A percentile compares a stretch with the other conserved stretches of the same genome.
Evolutionary conservation across 2,113 vertebrate species (phyloP).

Genomic region (Pandion haliaetus): DNA sequence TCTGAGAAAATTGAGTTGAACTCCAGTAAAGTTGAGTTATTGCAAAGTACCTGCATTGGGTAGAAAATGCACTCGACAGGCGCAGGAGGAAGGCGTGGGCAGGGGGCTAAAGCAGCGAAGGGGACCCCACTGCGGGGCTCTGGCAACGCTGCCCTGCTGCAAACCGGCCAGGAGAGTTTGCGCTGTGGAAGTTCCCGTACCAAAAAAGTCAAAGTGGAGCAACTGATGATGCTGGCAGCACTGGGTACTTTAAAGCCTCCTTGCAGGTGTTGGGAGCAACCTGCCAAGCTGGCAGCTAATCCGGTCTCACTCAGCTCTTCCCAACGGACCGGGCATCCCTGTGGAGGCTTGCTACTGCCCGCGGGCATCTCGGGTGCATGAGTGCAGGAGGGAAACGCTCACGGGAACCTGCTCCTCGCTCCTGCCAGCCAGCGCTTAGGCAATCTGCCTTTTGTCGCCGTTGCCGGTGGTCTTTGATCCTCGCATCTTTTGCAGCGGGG

Average conservation of each 20-base stretch:
- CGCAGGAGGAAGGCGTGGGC: accelerated
- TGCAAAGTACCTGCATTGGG: slow-evolving; percentile 37
- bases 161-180: background rate
- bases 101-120: background rate
- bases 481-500: background rate
- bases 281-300: background rate
- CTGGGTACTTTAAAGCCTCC: background rate
- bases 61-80: background rate
- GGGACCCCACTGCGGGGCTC: background rate
- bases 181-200: accelerated
- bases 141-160: background rate
- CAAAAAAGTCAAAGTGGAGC: background rate
- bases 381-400: no score
- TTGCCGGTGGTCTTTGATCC: background rate
- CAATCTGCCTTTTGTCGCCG: background rate
- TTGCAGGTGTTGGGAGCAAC: background rate
- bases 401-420: background rate
- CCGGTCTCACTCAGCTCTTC: background rate
- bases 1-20: slow-evolving; percentile 90
- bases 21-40: slow-evolving; percentile 80
- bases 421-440: background rate
- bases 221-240: background rate
- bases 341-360: background rate
- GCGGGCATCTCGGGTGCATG: accelerated
- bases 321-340: background rate